Evolutionary conservation across 2,888 invertebrate genomes (phyloP).

Genomic region (Physocephala rufipes): DNA sequence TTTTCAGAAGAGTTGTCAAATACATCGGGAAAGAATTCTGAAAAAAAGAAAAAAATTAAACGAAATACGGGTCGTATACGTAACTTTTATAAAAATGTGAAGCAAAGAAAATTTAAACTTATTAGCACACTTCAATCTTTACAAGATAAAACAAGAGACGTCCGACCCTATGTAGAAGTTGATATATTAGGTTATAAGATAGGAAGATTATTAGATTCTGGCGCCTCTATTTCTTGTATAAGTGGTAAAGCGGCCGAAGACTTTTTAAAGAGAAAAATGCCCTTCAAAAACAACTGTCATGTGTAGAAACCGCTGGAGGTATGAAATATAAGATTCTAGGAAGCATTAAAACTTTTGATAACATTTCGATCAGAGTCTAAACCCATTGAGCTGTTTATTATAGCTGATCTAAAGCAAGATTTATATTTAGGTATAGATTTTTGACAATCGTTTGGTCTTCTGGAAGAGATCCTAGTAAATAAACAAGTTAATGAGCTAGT

Average conservation of each 20-base stretch:
- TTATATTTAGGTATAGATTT: slow-evolving; percentile 36
- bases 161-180: background rate
- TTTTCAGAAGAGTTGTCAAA: background rate
- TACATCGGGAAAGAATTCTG: background rate
- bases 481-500: background rate
- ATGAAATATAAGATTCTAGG: slow-evolving; percentile 31
- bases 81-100: slow-evolving; percentile 18
- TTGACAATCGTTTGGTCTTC: slow-evolving; percentile 34
- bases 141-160: background rate
- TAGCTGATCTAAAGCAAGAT: slow-evolving; percentile 33
- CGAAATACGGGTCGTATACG: slow-evolving; percentile 18
- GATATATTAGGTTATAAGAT: background rate
- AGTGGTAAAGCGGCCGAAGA: slow-evolving; percentile 6
- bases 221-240: slow-evolving; percentile 11
- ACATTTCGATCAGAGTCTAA: slow-evolving; percentile 24
- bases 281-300: background rate
- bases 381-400: slow-evolving; percentile 21
- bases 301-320: slow-evolving; percentile 2
- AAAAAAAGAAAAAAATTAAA: background rate
- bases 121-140: background rate
- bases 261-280: slow-evolving; percentile 2
- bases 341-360: slow-evolving; percentile 5
- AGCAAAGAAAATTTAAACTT: background rate
- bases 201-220: background rate
- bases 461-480: background rate